These are phyloP conservation scores for Coccyzus lansbergi DNA, from an alignment of 2,797 vertebrate species.

Conservation along the genomic window DNA sequence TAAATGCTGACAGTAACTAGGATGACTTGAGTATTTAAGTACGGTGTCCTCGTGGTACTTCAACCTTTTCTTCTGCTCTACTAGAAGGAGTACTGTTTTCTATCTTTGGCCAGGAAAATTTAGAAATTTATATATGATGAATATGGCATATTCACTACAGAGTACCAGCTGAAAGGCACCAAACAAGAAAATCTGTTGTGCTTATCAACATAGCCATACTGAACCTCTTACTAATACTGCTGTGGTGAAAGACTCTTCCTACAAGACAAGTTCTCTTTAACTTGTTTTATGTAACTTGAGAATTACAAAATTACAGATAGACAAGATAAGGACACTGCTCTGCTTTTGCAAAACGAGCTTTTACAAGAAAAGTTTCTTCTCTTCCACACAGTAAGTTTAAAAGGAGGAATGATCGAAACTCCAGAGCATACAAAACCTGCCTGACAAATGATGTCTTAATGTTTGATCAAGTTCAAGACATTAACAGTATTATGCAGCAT, in stretches of 20 bases:
- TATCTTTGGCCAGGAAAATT: conserved; percentile 31
- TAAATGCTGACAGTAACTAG: conserved; percentile 27
- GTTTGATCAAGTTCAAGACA: conserved; percentile 41
- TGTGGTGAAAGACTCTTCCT: not conserved
- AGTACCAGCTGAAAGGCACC: conserved; percentile 24
- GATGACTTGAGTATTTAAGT: conserved; percentile 22
- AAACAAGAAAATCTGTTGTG: conserved; percentile 49
- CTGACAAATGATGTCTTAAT: conserved; percentile 58
- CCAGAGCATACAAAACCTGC: conserved; percentile 27
- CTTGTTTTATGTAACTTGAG: not conserved
- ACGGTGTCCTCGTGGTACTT: not conserved
- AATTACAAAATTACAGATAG: not conserved
- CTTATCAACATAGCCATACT: not conserved
- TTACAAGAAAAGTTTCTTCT: not conserved
- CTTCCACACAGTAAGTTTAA: not conserved
- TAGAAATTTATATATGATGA: conserved; percentile 29
- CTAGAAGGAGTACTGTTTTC: not conserved
- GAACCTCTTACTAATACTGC: not conserved
- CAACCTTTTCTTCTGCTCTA: not conserved
- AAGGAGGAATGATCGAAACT: not conserved
- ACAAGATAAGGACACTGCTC: not conserved
- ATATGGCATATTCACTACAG: conserved; percentile 2
- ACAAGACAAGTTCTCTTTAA: not conserved
- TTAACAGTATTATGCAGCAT: conserved; percentile 5
- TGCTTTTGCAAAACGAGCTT: not conserved